Conservation (phyloP, 2,888 invertebrate genomes). For the Trachelus troglodyta region DNA sequence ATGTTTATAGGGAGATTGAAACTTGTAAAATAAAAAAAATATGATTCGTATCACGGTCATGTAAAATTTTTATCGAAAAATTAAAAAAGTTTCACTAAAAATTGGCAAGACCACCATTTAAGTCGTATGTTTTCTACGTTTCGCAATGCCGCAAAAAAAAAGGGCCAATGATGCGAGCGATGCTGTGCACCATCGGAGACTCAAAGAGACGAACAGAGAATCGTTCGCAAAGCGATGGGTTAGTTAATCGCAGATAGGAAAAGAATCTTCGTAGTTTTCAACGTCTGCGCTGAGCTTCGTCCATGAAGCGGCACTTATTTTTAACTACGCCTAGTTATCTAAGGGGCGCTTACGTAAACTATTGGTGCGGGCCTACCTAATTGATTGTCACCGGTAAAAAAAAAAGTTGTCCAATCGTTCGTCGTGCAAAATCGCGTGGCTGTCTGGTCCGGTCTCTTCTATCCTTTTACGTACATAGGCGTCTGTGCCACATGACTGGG, state of each 20-base stretch:
- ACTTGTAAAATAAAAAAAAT: background rate
- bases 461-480: background rate
- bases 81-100: background rate
- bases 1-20: background rate
- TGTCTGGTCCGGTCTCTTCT: constrained; percentile 3
- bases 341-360: background rate
- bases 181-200: no score
- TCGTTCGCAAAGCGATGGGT: no score
- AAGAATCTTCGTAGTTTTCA: background rate
- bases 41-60: background rate
- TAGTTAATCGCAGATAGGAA: no score
- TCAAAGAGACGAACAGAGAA: no score
- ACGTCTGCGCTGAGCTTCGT: background rate
- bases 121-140: background rate
- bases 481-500: constrained; percentile 22
- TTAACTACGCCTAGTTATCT: background rate
- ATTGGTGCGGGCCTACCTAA: background rate
- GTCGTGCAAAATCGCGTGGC: background rate
- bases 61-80: background rate
- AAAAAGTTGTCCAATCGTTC: background rate
- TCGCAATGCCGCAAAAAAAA: background rate
- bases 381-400: background rate
- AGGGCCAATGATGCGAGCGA: background rate
- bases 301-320: background rate
- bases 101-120: background rate